phyloP scores from a whole-genome alignment of 2,797 vertebrate species.

The Centropyge bicolor region DNA sequence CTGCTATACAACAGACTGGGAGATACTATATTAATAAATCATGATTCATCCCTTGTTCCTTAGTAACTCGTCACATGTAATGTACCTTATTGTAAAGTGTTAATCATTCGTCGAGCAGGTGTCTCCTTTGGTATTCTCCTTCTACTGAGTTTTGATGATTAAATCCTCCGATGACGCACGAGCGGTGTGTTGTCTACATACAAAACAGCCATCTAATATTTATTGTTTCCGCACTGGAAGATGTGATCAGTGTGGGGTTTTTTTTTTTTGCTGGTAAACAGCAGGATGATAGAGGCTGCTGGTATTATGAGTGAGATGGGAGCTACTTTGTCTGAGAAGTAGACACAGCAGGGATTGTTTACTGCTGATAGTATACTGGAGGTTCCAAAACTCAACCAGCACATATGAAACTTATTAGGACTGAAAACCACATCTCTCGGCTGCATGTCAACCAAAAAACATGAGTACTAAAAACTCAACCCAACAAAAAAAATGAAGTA shows the following conservation, averaged over 20 bases:
- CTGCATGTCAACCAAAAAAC: not conserved
- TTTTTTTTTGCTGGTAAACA: not conserved
- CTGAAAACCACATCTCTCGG: not conserved
- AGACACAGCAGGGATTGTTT: not conserved
- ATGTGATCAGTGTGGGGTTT: not conserved
- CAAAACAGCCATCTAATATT: slow-evolving; percentile 3
- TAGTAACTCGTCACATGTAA: too few relatives aligned
- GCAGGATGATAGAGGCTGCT: not conserved
- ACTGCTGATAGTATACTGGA: not conserved
- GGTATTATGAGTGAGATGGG: not conserved
- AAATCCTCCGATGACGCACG: not conserved
- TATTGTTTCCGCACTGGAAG: not conserved
- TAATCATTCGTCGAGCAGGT: not conserved
- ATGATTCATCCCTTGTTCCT: too few relatives aligned
- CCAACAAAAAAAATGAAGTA: not conserved
- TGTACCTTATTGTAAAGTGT: too few relatives aligned
- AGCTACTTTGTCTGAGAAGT: not conserved
- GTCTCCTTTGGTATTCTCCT: slow-evolving; percentile 4
- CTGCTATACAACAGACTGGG: too few relatives aligned
- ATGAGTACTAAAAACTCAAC: not conserved
- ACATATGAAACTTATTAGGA: not conserved
- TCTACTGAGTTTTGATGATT: slow-evolving; percentile 14
- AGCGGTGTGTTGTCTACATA: not conserved
- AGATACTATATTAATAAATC: too few relatives aligned
- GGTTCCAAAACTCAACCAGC: not conserved